Base-by-base conservation (phyloP, 1,140 invertebrate species). In the Diabrotica undecimpunctata region DNA sequence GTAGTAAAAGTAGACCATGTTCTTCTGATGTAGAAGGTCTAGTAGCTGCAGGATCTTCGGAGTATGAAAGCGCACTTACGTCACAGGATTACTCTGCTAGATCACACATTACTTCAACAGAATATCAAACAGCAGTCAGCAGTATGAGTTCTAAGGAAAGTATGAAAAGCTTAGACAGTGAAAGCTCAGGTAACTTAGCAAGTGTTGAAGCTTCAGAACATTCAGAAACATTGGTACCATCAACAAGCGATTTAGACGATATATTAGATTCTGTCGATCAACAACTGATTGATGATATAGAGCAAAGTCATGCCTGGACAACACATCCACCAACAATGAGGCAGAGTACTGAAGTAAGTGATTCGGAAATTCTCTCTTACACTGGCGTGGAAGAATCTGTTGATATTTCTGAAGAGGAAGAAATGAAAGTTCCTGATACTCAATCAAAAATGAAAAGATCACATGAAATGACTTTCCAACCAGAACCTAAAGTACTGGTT, bases 151-250 rank as follows among this genome's bases (percentile, higher is more conserved):
- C 92, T 0, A 86, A 90, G 70, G 92, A 94, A 75, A 94, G 92
- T 58, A 93, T 94, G 87, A 92, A 89, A 75, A 95, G 93, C 52
- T 77, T 95, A 38, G 91, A 94, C 75, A 95, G 93, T 0, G 88
- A 95, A 78, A 92, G 90, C 70, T 95, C 93, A 2, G 92, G 92
- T 53, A 90, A 95, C 78, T 81, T 95, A 57, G 92, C 88, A 7
- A 94, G 92, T 77, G 85, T 94, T 69, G 93, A 95, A 81, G 89
- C 91, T 7, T 94, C 93, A 54, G 94, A 96, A 78, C 83, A 91
- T 25, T 95, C 93, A 2, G 94, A 96, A 81, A 96, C 94, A 6
- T 77, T 96, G 41, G 89, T 96, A 10, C 89, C 92, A 7, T 94
- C 93, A 9, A 81, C 79, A 8, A 77, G 82, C 68, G 83, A 85